Evolutionary conservation across 2,888 invertebrate genomes (phyloP), one percentile per base, ranked within the genome.

Genomic region (Pandemis corylana): DNA sequence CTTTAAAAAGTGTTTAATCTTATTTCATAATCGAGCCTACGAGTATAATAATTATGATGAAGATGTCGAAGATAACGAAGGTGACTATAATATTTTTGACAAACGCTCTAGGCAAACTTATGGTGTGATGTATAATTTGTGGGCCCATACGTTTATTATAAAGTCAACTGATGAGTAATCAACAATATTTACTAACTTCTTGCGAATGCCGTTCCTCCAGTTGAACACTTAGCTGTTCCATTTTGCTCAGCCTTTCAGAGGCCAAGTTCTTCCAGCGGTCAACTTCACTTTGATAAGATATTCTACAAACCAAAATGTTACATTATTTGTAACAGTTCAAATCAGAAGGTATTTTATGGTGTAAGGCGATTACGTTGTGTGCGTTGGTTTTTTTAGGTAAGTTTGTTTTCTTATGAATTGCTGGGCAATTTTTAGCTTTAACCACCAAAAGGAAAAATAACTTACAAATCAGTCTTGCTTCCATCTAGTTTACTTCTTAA

Each of bases 231-330:
- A 95, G 87, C 64, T 94, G 94, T 83, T 97, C 96, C 94, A 97
- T 96, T 84, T 96, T 96, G 42, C 94, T 90, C 7, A 97, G 87
- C 82, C 97, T 94, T 84, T 96, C 96, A 71, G 95, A 94, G 6
- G 97, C 96, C 78, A 97, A 91, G 64, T 92, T 91, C 83, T 96
- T 96, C 97, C 97, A 97, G 56, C 96, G 93, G 63, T 90, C 89
- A 56, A 91, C 81, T 84, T 95, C 94, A 81, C 88, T 87, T 82
- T 89, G 87, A 79, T 87, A 89, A 5, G 84, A 87, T 66, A 78
- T 81, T 79, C 94, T 94, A 77, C 20, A 86, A 85, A 76, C 68
- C 68, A 6, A 15, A 66, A 41, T 15, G 9, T 20, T 7, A 62
- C 41, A 15, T 28, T 61, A 15, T 4, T 42, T 63, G 28, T 10